Conservation (phyloP, 2,113 vertebrate genomes). For the Otocyon megalotis region DNA sequence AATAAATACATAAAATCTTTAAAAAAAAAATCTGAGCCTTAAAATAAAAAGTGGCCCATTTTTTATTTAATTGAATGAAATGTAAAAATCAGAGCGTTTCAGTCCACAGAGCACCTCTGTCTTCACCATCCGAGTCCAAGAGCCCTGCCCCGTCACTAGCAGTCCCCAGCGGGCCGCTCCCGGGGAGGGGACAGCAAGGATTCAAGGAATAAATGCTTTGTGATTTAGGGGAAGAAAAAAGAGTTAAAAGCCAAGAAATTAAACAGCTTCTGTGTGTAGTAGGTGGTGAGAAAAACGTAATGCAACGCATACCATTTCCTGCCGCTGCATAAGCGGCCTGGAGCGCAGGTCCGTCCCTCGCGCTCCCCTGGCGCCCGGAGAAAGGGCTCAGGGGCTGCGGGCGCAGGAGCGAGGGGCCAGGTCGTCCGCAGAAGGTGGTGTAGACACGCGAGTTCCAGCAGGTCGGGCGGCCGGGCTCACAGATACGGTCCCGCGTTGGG, state of each 20-base stretch:
- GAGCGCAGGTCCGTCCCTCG: neutral
- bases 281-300: conserved; percentile 54
- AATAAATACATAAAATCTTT: too few relatives aligned
- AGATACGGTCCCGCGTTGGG: neutral
- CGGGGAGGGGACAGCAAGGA: neutral
- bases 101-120: neutral
- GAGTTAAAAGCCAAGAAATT: conserved; percentile 52
- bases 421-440: neutral
- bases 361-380: too few relatives aligned
- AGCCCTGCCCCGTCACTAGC: neutral
- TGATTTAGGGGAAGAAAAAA: neutral
- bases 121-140: neutral
- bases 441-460: neutral
- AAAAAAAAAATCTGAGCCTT: too few relatives aligned
- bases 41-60: too few relatives aligned
- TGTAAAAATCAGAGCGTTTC: neutral
- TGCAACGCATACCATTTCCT: neutral
- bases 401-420: neutral
- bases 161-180: too few relatives aligned
- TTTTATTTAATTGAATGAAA: neutral
- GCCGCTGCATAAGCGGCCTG: neutral
- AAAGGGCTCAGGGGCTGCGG: too few relatives aligned
- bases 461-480: neutral
- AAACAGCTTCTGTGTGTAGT: conserved; percentile 55
- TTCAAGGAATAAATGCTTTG: conserved; percentile 35